A percentile compares a stretch with the other conserved stretches of the same genome.
phyloP scores from a whole-genome alignment of 2,797 vertebrate genomes.

The Sebastiscus albofasciatus region DNA sequence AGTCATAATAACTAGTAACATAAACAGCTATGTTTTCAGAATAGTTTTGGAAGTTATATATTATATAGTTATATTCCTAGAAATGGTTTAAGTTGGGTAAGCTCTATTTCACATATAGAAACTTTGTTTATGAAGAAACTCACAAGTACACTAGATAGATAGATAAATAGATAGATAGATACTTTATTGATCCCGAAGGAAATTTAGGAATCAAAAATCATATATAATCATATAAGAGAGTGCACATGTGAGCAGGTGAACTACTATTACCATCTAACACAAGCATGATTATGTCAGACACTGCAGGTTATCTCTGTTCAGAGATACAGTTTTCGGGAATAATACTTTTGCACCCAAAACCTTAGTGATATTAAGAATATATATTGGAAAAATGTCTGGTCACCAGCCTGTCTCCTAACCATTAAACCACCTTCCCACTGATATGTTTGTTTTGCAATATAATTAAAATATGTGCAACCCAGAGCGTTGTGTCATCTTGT shows the following conservation, averaged over 20 bases:
- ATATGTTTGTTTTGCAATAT: slow-evolving; percentile 6
- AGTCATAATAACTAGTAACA: neutral
- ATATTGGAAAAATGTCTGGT: slow-evolving; percentile 5
- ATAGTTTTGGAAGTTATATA: neutral
- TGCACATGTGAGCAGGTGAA: slow-evolving; percentile 2
- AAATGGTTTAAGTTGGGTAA: slow-evolving; percentile 16
- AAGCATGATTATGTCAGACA: slow-evolving; percentile 30
- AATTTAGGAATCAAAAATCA: too few species aligned
- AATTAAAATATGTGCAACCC: slow-evolving; percentile 22
- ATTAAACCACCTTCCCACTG: neutral
- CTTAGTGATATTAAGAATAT: neutral
- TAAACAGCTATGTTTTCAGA: neutral
- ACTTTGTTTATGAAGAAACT: slow-evolving; percentile 19
- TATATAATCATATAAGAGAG: neutral
- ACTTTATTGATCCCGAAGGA: too few species aligned
- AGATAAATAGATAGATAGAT: too few species aligned
- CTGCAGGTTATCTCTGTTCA: slow-evolving; percentile 12
- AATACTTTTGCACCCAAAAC: slow-evolving; percentile 3
- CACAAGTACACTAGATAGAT: neutral
- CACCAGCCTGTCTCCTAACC: neutral
- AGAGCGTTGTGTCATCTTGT: neutral
- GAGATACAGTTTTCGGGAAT: slow-evolving; percentile 7
- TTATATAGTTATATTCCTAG: neutral
- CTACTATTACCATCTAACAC: slow-evolving; percentile 12
- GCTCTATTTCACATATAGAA: slow-evolving; percentile 9